A percentile compares a stretch with the other conserved stretches of the same genome.
Evolutionary conservation across 1,140 invertebrate species (phyloP).

Genomic region (Argopecten irradians): DNA sequence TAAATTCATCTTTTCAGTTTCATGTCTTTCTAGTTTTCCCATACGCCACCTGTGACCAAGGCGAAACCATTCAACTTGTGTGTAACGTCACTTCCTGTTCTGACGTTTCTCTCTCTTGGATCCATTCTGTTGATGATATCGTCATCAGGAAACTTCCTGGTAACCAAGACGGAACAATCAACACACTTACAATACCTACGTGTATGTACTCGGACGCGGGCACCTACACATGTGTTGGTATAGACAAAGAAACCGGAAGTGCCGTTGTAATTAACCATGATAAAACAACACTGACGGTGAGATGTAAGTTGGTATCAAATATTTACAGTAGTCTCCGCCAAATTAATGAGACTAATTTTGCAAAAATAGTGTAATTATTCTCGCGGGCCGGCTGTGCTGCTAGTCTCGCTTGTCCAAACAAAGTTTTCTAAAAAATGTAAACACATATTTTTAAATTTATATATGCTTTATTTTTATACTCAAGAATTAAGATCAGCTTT

Average conservation of each 20-base stretch:
- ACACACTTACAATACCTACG: background rate
- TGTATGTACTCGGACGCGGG: background rate
- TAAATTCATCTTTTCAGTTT: too few relatives aligned
- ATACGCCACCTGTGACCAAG: background rate
- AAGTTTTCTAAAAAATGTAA: too few relatives aligned
- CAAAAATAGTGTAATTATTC: too few relatives aligned
- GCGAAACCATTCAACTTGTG: background rate
- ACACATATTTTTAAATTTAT: too few relatives aligned
- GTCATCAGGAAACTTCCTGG: background rate
- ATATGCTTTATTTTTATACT: too few relatives aligned
- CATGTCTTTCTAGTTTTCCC: slow-evolving; percentile 9
- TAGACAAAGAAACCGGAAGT: background rate
- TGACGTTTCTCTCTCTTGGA: background rate
- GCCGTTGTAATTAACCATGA: background rate
- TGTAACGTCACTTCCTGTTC: slow-evolving; percentile 10
- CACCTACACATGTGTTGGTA: background rate
- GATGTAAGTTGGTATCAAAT: background rate
- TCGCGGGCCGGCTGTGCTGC: too few relatives aligned
- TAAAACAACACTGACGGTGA: background rate
- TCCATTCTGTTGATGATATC: background rate
- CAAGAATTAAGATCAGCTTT: too few relatives aligned
- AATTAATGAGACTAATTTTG: too few relatives aligned
- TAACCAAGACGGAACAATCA: background rate
- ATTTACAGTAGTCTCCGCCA: background rate
- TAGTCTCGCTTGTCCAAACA: too few relatives aligned